phyloP scores from a whole-genome alignment of 2,888 invertebrate species.

The Pollenia labialis region DNA sequence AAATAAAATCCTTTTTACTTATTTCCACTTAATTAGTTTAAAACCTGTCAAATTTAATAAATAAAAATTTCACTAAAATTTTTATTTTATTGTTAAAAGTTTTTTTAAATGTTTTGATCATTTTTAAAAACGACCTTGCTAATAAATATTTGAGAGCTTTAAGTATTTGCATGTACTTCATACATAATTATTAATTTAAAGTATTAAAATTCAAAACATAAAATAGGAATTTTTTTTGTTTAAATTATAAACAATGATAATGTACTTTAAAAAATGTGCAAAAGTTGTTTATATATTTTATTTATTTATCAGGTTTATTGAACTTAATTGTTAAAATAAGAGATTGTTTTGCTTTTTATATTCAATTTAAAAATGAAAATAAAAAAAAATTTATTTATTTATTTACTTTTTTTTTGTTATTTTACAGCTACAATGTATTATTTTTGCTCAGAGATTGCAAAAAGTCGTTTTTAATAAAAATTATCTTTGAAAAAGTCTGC shows the following conservation, averaged over 20 bases:
- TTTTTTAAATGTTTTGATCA: not conserved
- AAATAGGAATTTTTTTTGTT: slow-evolving; percentile 2
- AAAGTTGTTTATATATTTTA: slow-evolving; percentile 14
- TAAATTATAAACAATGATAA: slow-evolving; percentile 28
- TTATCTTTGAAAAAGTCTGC: not conserved
- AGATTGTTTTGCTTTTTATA: slow-evolving; percentile 22
- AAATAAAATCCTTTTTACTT: slow-evolving; percentile 18
- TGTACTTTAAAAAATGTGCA: not conserved
- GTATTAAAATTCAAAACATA: slow-evolving; percentile 9
- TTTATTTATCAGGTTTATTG: slow-evolving; percentile 44
- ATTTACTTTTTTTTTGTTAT: not conserved
- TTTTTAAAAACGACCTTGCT: slow-evolving; percentile 39
- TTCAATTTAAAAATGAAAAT: not conserved
- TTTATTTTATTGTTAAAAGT: not conserved
- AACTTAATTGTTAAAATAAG: slow-evolving; percentile 49
- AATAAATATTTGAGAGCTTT: slow-evolving; percentile 4
- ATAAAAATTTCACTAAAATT: slow-evolving; percentile 34
- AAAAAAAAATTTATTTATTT: too few species aligned
- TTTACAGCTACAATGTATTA: not conserved
- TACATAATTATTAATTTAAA: not conserved
- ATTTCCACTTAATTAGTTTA: slow-evolving; percentile 45
- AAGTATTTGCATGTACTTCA: not conserved
- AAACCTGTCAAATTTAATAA: slow-evolving; percentile 34
- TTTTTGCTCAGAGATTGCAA: too few species aligned
- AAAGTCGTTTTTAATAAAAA: not conserved